Evolutionary conservation across 2,113 vertebrate genomes (phyloP), one percentile per base, ranked within the genome.

Genomic region (Pao palembangensis): DNA sequence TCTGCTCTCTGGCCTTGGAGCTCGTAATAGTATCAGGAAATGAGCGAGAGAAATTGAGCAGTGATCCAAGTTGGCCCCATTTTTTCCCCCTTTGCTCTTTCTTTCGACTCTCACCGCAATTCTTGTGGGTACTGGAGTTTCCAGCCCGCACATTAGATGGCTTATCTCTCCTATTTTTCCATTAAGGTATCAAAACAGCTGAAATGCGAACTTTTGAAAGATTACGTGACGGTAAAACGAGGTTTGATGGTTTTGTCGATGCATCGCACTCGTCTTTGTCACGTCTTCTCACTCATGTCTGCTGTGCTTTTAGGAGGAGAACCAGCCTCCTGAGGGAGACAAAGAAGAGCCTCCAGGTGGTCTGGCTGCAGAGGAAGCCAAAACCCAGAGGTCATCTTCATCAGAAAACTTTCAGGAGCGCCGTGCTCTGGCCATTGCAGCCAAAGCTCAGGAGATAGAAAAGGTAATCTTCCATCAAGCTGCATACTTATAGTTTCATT

Each of bases 401-500:
- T 76, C 87, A 0, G 94, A 94, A 11, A 88, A 78, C 51, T 91
- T 93, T 10, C 84, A 90, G 28, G 91, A 92, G 44, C 90, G 83
- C 34, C 91, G 96, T 58, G 91, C 94, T 56, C 87, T 91, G 81
- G 94, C 94, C 70, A 98, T 98, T 78, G 89, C 94, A 55, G 75
- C 90, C 55, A 99, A 98, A 87, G 96, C 94, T 51, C 92, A 91
- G 82, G 96, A 98, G 67, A 98, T 99, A 47, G 95, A 98, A 70
- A 93, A 96, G 94, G 97, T 98, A 75, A 38, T 12, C 16, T 3
- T 55, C 8, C 10, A 38, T 38, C 34, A 2, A 8, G 34, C 25
- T 28, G 25, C 2, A 3, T 28, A 5, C 25, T 28, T 28, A 11
- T 12, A 12, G 34, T 12, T 38, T 8, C 1, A 12, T 38, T 38